These are phyloP conservation scores for Stercorarius parasiticus DNA, from an alignment of 2,113 vertebrate species.

Conservation along the genomic window DNA sequence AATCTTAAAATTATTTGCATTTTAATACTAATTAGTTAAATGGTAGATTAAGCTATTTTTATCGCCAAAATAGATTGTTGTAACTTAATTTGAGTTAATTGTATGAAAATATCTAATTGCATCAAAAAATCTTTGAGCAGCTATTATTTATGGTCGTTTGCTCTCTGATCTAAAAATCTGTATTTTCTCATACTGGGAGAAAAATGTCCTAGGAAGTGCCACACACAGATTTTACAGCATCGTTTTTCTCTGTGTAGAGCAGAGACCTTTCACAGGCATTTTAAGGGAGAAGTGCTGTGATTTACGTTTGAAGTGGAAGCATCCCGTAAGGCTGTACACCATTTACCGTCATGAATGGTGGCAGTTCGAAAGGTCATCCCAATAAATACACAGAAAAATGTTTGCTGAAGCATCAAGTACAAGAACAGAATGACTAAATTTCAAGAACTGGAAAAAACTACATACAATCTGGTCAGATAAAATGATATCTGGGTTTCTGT, in stretches of 20 bases:
- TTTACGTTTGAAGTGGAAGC: background rate
- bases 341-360: background rate
- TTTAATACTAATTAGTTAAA: background rate
- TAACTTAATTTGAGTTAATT: background rate
- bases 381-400: background rate
- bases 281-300: background rate
- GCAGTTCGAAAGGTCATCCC: background rate
- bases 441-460: background rate
- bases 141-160: background rate
- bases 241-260: background rate
- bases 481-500: background rate
- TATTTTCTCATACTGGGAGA: background rate
- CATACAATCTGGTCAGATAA: background rate
- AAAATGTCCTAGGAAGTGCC: background rate
- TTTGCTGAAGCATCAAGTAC: background rate
- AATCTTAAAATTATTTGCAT: background rate
- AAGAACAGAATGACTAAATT: background rate
- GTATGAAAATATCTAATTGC: background rate
- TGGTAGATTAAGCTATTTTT: background rate
- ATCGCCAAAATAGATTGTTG: background rate
- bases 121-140: background rate
- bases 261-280: background rate
- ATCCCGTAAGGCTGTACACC: background rate
- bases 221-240: background rate
- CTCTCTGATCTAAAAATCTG: background rate